phyloP scores from a whole-genome alignment of 2,797 vertebrate genomes.

The Sebastes minor region DNA sequence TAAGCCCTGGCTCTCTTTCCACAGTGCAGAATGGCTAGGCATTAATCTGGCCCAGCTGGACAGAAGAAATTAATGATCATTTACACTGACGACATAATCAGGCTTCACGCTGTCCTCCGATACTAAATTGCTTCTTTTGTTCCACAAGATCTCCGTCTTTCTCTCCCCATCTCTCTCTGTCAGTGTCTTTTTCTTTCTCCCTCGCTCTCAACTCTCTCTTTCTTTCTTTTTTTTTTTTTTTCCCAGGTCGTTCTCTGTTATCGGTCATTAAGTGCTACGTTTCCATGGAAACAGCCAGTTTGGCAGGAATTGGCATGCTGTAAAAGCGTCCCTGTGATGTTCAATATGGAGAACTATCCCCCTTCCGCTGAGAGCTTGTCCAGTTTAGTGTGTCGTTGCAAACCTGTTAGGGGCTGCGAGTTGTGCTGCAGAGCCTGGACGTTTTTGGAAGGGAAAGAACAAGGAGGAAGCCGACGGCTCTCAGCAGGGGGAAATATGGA shows the following conservation, averaged over 20 bases:
- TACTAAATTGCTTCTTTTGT: slow-evolving; percentile 85
- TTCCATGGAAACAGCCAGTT: slow-evolving; percentile 83
- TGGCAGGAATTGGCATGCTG: slow-evolving; percentile 73
- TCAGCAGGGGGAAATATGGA: slow-evolving; percentile 14
- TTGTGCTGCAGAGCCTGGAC: neutral
- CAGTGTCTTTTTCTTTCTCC: slow-evolving; percentile 50
- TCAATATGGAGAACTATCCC: slow-evolving; percentile 65
- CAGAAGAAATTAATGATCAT: slow-evolving; percentile 86
- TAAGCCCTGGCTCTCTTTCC: slow-evolving; percentile 54
- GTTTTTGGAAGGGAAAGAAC: neutral
- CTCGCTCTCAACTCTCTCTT: slow-evolving; percentile 37
- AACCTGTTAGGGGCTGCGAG: slow-evolving; percentile 24
- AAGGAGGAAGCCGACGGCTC: slow-evolving; percentile 1
- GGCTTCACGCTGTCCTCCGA: slow-evolving; percentile 81
- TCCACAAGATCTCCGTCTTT: slow-evolving; percentile 75
- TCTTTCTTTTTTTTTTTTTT: neutral
- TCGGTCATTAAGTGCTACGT: slow-evolving; percentile 81
- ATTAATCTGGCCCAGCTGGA: slow-evolving; percentile 82
- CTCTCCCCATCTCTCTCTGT: slow-evolving; percentile 66
- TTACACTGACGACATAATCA: slow-evolving; percentile 86
- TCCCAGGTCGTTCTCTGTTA: slow-evolving; percentile 76
- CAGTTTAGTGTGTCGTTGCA: slow-evolving; percentile 46
- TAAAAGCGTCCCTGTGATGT: slow-evolving; percentile 70
- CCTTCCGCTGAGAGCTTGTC: slow-evolving; percentile 57
- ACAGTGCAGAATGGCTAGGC: slow-evolving; percentile 53